These are phyloP conservation scores for Agriopis leucophaearia DNA, from an alignment of 2,888 invertebrate species.

Conservation along the genomic window DNA sequence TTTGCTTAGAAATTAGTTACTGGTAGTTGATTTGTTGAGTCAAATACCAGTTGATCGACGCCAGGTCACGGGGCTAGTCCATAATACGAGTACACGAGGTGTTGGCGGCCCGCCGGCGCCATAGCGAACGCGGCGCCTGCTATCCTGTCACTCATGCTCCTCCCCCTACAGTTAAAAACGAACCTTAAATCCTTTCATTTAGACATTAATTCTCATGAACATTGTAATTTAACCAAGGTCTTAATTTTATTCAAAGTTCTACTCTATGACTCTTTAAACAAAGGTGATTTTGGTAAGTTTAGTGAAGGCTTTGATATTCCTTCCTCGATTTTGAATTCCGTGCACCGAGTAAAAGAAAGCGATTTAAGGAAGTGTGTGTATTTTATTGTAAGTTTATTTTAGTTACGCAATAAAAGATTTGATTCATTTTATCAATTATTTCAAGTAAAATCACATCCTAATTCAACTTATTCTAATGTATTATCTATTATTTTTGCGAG, in stretches of 20 bases:
- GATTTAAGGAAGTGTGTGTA: constrained; percentile 77
- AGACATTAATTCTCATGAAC: constrained; percentile 47
- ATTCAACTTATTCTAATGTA: neutral
- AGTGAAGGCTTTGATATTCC: constrained; percentile 53
- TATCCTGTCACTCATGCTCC: constrained; percentile 74
- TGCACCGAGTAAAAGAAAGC: constrained; percentile 80
- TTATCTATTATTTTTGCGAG: neutral
- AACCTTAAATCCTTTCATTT: constrained; percentile 41
- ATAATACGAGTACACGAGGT: constrained; percentile 86
- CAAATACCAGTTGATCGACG: constrained; percentile 83
- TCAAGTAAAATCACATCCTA: neutral
- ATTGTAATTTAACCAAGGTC: constrained; percentile 61
- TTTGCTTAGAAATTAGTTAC: constrained; percentile 72
- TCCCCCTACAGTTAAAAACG: constrained; percentile 46
- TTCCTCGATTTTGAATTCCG: constrained; percentile 83
- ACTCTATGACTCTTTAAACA: constrained; percentile 48
- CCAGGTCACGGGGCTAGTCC: constrained; percentile 84
- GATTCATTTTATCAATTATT: constrained; percentile 21
- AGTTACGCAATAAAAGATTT: constrained; percentile 58
- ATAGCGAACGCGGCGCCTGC: constrained; percentile 81
- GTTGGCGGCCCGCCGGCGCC: constrained; percentile 85
- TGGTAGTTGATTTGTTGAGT: constrained; percentile 73
- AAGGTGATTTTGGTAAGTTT: constrained; percentile 47
- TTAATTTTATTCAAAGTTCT: constrained; percentile 51
- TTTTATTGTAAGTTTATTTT: constrained; percentile 67